phyloP scores from a whole-genome alignment of 2,888 invertebrate genomes.

The Spialia ferax region DNA sequence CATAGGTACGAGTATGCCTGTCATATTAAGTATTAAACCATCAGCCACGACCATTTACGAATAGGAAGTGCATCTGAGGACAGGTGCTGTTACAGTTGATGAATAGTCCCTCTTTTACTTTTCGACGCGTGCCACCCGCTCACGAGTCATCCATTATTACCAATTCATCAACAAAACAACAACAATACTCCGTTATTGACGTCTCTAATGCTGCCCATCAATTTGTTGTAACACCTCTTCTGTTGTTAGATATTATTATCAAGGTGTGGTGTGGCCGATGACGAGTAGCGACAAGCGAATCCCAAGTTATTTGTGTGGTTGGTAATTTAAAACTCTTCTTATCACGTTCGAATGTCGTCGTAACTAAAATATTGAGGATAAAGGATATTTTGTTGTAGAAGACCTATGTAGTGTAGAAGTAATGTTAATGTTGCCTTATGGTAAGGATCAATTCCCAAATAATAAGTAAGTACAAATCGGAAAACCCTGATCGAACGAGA shows the following conservation, averaged over 20 bases:
- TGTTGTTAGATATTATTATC: background rate
- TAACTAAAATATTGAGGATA: no score
- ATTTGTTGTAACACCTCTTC: conserved; percentile 14
- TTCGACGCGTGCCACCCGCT: conserved; percentile 17
- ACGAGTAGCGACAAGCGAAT: background rate
- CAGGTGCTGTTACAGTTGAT: conserved; percentile 12
- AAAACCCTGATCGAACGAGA: no score
- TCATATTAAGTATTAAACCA: background rate
- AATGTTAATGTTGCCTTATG: no score
- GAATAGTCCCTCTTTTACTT: background rate
- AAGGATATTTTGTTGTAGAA: no score
- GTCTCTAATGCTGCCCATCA: conserved; percentile 14
- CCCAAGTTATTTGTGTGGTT: background rate
- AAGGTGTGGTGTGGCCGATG: background rate
- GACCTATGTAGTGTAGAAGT: no score
- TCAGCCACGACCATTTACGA: background rate
- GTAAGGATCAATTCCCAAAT: no score
- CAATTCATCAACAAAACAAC: background rate
- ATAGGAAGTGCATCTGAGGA: background rate
- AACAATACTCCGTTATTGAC: conserved; percentile 19
- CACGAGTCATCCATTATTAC: background rate
- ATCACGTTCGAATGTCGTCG: no score
- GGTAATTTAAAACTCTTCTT: no score
- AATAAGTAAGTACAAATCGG: no score
- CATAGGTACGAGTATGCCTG: no score